Percentiles rank a stretch among this genome's conserved stretches.
phyloP scores from a whole-genome alignment of 2,797 vertebrate genomes.

The Staurois parvus region DNA sequence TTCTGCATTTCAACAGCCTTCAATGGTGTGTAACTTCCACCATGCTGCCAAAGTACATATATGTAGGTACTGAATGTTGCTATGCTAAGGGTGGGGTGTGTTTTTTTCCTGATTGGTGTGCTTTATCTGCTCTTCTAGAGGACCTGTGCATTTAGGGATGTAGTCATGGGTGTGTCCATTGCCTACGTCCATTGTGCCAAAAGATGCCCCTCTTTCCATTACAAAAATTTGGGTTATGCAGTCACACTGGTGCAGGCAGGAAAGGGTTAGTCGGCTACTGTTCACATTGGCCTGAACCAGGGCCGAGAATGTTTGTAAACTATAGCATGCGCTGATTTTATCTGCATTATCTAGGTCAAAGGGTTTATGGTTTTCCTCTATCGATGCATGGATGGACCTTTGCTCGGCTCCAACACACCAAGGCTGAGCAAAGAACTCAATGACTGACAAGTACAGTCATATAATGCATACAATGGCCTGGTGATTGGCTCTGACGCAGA shows the following conservation, averaged over 20 bases:
- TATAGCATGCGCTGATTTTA: slow-evolving; percentile 38
- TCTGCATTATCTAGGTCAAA: slow-evolving; percentile 49
- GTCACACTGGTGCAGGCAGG: neutral
- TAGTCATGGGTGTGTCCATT: no score
- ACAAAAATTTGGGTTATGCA: no score
- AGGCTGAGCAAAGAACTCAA: neutral
- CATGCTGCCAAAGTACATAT: no score
- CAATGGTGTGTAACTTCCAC: no score
- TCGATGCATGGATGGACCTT: slow-evolving; percentile 42
- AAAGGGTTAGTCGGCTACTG: neutral
- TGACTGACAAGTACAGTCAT: neutral
- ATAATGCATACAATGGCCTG: neutral
- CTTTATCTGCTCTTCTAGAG: no score
- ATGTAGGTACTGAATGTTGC: no score
- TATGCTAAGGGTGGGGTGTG: no score
- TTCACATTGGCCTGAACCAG: slow-evolving; percentile 19
- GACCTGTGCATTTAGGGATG: no score
- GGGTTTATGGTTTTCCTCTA: slow-evolving; percentile 55
- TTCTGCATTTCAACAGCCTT: no score
- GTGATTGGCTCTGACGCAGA: neutral
- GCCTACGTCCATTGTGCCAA: no score
- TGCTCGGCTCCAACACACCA: slow-evolving; percentile 28
- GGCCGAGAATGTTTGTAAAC: slow-evolving; percentile 54
- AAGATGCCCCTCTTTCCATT: no score
- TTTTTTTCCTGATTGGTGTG: no score